Evolutionary conservation across 2,113 vertebrate species (phyloP), one percentile per base, ranked within the genome.

Genomic region (Ictalurus punctatus): DNA sequence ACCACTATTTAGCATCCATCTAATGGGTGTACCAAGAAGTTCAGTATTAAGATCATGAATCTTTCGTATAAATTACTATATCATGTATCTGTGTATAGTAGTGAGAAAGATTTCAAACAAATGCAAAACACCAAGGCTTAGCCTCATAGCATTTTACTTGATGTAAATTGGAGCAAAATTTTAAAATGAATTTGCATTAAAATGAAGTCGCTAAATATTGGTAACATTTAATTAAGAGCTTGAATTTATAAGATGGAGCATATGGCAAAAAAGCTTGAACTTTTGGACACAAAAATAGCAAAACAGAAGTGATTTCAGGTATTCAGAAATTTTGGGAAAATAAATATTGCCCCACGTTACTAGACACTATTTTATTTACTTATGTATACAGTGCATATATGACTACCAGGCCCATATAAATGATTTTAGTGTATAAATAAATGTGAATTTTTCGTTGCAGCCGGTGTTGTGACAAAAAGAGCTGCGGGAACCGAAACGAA

Each of bases 401-500:
- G 76, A 16, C 25, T n/a, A 34, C 27, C 7, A 81, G 52, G 14
- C 6, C 44, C 6, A 27, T 14, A 8, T n/a, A 19, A 58, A 58
- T 21, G 6, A 58, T 81, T 56, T 21, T n/a, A n/a, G 6, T 76
- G 37, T 23, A 40, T n/a, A 71, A 71, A 71, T 71, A 71, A 71
- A 34, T 44, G 8, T 8, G 2, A 17, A 34, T 67, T 81, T 85
- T 63, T 79, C 17, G 69, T 94, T 92, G 8, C 93, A 97, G 97
- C 95, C 84, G 84, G 95, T 98, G 97, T 95, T 98, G 97, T 96
- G 97, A 97, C 96, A 97, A 97, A 96, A 97, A 97, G 95, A 97
- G 97, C 95, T 98, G 97, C 93, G 97, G 97, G 92, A 98, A 98
- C 96, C 96, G 97, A 95, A 98, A 98, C 92, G 97, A 98, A 96